Percentiles rank a stretch among this genome's conserved stretches.
These are phyloP conservation scores for Acromyrmex heyeri DNA, from an alignment of 1,140 invertebrate species.

Conservation along the genomic window DNA sequence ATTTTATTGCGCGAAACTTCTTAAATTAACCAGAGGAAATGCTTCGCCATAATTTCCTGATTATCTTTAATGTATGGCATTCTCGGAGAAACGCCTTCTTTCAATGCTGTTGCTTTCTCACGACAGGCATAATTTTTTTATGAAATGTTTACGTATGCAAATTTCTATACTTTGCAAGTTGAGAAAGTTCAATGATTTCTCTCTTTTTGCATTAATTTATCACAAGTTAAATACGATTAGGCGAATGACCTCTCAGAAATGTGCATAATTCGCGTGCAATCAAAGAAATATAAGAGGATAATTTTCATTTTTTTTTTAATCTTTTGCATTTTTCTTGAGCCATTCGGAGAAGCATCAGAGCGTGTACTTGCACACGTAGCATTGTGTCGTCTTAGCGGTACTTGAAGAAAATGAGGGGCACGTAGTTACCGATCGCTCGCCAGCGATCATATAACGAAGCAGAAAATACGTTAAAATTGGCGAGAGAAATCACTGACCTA, in stretches of 20 bases:
- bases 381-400: conserved; percentile 61
- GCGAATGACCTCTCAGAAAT: not conserved
- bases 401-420: conserved; percentile 50
- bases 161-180: not conserved
- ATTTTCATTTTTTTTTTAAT: not conserved
- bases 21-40: conserved; percentile 42
- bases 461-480: conserved; percentile 63
- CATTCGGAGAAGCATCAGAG: conserved; percentile 18
- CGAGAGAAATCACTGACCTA: conserved; percentile 63
- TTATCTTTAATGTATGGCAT: conserved; percentile 39
- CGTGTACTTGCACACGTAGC: conserved; percentile 24
- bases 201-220: conserved; percentile 26
- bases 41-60: conserved; percentile 47
- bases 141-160: not conserved
- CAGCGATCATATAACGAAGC: conserved; percentile 58
- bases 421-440: conserved; percentile 56
- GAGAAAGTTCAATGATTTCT: conserved; percentile 19
- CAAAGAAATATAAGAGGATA: not conserved
- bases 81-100: conserved; percentile 18
- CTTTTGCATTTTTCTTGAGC: conserved; percentile 22
- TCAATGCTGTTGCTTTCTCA: conserved; percentile 22
- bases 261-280: not conserved
- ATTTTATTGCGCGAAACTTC: not conserved
- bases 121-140: not conserved
- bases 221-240: not conserved